A percentile compares a stretch with the other conserved stretches of the same genome.
These are phyloP conservation scores for Oncorhynchus keta DNA, from an alignment of 2,113 vertebrate genomes.

Conservation along the genomic window DNA sequence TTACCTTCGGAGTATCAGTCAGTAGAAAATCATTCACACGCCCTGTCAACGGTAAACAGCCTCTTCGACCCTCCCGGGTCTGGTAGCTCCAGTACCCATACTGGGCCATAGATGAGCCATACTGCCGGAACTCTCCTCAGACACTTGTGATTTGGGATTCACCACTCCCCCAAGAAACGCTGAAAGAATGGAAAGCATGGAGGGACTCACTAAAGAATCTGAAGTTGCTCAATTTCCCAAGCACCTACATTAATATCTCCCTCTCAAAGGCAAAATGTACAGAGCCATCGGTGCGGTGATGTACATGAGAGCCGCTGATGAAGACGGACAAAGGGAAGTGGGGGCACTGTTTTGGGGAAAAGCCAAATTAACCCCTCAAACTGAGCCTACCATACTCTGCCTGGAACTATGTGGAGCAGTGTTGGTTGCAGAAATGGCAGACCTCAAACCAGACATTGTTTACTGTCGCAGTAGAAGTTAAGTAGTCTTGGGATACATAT, in stretches of 20 bases:
- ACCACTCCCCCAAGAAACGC: not conserved
- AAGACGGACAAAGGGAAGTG: not conserved
- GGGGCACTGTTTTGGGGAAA: slow-evolving; percentile 1
- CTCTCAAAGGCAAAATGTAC: not conserved
- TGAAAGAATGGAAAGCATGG: not conserved
- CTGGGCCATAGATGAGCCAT: not conserved
- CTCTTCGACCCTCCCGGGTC: too few species aligned
- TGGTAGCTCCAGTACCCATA: not conserved
- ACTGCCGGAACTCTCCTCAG: not conserved
- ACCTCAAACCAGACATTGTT: too few species aligned
- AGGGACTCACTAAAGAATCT: too few species aligned
- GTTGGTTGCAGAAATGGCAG: too few species aligned
- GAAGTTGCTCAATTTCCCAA: too few species aligned
- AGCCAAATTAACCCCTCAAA: slow-evolving; percentile 5
- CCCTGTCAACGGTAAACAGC: too few species aligned
- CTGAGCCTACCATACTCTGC: slow-evolving; percentile 21
- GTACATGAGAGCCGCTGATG: too few species aligned
- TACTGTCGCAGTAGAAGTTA: too few species aligned
- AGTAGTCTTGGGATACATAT: too few species aligned
- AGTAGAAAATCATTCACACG: not conserved
- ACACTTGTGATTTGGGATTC: too few species aligned
- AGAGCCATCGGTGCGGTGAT: not conserved
- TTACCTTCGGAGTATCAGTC: slow-evolving; percentile 2
- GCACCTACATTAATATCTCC: not conserved
- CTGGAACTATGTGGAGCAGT: not conserved